These are phyloP conservation scores for Drosophila tristis DNA, from an alignment of 1,140 invertebrate species.

Conservation along the genomic window DNA sequence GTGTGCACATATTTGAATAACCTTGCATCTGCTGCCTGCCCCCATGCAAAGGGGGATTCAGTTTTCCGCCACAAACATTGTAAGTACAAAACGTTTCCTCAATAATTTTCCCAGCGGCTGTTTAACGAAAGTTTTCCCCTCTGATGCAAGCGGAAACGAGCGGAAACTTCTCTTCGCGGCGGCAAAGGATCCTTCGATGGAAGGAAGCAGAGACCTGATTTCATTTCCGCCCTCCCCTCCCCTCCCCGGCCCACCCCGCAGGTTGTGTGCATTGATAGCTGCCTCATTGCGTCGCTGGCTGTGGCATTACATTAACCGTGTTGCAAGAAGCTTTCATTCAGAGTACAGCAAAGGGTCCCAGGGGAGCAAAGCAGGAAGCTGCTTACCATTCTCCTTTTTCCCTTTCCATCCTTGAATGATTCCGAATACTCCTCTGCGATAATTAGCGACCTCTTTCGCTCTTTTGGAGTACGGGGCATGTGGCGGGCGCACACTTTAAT, in stretches of 20 bases:
- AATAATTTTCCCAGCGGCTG: constrained; percentile 55
- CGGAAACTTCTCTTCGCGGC: too few relatives aligned
- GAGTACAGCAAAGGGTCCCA: too few relatives aligned
- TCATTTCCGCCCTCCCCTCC: too few relatives aligned
- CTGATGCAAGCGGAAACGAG: too few relatives aligned
- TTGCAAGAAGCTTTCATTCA: too few relatives aligned
- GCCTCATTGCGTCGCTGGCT: too few relatives aligned
- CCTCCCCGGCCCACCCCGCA: too few relatives aligned
- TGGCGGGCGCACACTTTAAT: constrained; percentile 16
- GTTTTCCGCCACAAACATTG: constrained; percentile 1
- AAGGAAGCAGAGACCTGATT: too few relatives aligned
- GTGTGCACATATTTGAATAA: constrained; percentile 48
- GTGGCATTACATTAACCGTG: too few relatives aligned
- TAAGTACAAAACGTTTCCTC: constrained; percentile 31
- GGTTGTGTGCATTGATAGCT: too few relatives aligned
- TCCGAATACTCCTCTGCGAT: background rate
- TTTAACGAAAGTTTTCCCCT: constrained; percentile 34
- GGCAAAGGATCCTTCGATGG: too few relatives aligned
- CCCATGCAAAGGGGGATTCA: background rate
- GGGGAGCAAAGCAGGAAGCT: too few relatives aligned
- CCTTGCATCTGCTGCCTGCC: constrained; percentile 21
- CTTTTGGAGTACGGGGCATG: background rate
- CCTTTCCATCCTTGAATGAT: background rate
- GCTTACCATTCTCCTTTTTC: background rate
- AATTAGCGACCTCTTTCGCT: constrained; percentile 24